phyloP scores from a whole-genome alignment of 2,797 vertebrate genomes.

The Mus minutoides region DNA sequence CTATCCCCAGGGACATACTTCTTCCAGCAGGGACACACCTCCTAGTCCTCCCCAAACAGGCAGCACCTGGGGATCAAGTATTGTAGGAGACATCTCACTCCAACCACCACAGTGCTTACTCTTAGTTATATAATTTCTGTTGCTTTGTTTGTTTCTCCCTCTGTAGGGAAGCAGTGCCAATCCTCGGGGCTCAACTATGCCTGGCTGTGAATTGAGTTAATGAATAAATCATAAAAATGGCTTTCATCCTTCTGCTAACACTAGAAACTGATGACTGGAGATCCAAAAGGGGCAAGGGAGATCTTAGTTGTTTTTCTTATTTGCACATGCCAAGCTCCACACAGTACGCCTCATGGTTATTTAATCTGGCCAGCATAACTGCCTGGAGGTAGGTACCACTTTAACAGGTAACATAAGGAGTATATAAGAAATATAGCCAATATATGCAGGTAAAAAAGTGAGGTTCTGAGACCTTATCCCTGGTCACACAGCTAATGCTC shows the following conservation, averaged over 20 bases:
- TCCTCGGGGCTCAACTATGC: neutral
- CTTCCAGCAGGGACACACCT: neutral
- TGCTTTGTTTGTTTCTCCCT: neutral
- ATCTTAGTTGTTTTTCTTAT: conserved; percentile 44
- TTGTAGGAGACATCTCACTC: neutral
- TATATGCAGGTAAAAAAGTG: neutral
- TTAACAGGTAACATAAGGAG: neutral
- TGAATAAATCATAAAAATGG: conserved; percentile 1
- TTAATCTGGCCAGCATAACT: neutral
- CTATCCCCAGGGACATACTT: neutral
- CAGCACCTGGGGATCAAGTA: neutral
- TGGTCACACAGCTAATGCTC: neutral
- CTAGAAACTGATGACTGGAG: neutral
- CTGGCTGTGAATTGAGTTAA: conserved; percentile 3
- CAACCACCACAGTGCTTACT: neutral
- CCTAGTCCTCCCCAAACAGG: neutral
- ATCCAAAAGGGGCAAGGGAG: neutral
- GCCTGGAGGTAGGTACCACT: neutral
- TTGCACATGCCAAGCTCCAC: neutral
- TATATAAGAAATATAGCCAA: neutral
- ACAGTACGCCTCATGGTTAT: neutral
- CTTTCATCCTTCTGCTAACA: neutral
- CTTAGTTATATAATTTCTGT: neutral
- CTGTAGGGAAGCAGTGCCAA: neutral
- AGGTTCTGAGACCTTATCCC: neutral